Percentiles rank a stretch among this genome's conserved stretches.
These are phyloP conservation scores for Pollenia amentaria DNA, from an alignment of 2,888 invertebrate genomes.

Conservation along the genomic window DNA sequence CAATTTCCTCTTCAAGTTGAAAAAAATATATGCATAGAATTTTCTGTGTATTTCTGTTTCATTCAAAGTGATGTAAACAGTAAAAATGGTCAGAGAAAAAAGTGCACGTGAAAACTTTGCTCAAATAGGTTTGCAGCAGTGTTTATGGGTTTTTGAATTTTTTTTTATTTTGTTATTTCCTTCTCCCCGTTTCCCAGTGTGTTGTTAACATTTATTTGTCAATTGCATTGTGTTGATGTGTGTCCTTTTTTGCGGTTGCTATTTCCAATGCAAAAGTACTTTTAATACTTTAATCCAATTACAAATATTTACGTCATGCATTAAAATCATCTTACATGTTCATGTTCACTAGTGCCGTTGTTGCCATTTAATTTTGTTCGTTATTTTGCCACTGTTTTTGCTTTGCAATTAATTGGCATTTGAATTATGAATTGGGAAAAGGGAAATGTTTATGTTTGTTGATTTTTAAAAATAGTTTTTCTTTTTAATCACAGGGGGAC, in stretches of 20 bases:
- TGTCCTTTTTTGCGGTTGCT: background rate
- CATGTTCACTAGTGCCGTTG: background rate
- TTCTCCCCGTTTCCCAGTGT: background rate
- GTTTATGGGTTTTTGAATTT: background rate
- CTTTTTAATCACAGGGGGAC: background rate
- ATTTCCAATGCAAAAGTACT: conserved; percentile 23
- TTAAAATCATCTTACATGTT: conserved; percentile 9
- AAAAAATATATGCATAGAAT: background rate
- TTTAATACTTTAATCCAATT: conserved; percentile 69
- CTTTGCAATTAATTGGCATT: background rate
- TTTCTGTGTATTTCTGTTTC: background rate
- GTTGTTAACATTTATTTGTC: conserved; percentile 21
- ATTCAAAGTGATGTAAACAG: background rate
- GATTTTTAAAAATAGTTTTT: background rate
- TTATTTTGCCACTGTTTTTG: background rate
- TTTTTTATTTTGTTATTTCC: background rate
- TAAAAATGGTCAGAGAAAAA: too few species aligned
- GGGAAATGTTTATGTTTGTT: background rate
- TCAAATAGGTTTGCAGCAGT: background rate
- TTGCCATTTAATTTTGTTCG: background rate
- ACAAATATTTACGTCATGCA: conserved; percentile 62
- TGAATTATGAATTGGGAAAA: background rate
- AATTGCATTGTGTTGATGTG: background rate
- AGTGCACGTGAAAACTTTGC: background rate
- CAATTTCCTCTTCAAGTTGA: background rate